Evolutionary conservation across 1,140 invertebrate genomes (phyloP).

Genomic region (Chlorops oryzae): DNA sequence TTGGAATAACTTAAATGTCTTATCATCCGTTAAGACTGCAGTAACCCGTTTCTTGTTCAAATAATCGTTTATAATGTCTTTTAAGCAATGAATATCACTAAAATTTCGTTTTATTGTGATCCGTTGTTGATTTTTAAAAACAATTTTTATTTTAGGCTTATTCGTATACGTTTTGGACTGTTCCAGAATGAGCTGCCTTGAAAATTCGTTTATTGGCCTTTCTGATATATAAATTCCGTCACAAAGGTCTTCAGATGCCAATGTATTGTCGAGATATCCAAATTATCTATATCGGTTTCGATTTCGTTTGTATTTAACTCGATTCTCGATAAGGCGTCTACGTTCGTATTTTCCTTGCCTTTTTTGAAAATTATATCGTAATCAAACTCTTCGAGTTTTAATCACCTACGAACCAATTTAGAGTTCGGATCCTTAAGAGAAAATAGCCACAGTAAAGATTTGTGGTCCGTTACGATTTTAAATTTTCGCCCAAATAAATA

Average conservation of each 20-base stretch:
- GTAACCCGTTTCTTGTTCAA: neutral
- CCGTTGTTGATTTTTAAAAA: neutral
- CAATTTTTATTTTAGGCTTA: neutral
- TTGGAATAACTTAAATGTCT: neutral
- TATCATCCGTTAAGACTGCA: neutral
- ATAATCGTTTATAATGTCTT: neutral
- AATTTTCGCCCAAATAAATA: too few relatives aligned
- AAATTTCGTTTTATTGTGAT: neutral
- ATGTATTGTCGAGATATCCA: neutral
- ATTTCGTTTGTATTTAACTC: neutral
- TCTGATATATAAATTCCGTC: neutral
- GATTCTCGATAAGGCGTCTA: neutral
- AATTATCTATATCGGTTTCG: neutral
- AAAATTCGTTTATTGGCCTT: neutral
- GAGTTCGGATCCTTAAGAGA: slow-evolving; percentile 36
- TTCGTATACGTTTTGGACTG: too few relatives aligned
- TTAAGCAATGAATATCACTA: neutral
- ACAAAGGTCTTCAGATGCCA: neutral
- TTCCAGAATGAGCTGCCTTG: too few relatives aligned
- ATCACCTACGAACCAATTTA: slow-evolving; percentile 24
- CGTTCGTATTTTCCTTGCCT: too few relatives aligned
- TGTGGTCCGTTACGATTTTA: too few relatives aligned
- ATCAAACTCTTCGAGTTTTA: too few relatives aligned
- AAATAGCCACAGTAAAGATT: slow-evolving; percentile 35
- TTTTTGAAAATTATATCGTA: neutral